Conservation (phyloP, 2,888 invertebrate species). For the Pandemis corylana region DNA sequence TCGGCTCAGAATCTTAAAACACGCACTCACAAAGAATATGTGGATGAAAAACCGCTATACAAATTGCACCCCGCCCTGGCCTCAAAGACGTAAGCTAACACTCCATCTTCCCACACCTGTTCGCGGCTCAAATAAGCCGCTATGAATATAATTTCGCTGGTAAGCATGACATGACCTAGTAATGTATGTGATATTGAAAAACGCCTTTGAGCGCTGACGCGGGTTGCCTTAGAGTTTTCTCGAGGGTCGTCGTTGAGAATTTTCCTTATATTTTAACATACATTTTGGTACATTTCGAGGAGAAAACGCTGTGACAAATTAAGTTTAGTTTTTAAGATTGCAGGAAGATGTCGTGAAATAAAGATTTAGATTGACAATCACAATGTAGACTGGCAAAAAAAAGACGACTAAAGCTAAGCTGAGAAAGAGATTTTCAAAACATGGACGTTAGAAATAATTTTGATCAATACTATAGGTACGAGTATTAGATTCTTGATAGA, state of each 20-base stretch:
- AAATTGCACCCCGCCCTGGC: constrained; percentile 41
- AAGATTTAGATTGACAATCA: too few relatives aligned
- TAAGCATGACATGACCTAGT: constrained; percentile 35
- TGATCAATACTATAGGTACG: too few relatives aligned
- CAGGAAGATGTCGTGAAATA: too few relatives aligned
- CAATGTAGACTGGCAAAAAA: too few relatives aligned
- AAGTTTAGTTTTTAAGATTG: too few relatives aligned
- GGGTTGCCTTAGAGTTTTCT: constrained; percentile 24
- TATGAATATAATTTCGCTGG: constrained; percentile 28
- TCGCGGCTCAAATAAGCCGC: constrained; percentile 16
- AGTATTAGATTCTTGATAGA: too few relatives aligned
- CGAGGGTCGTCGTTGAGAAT: constrained; percentile 3
- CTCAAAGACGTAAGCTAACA: constrained; percentile 65
- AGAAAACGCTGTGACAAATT: too few relatives aligned
- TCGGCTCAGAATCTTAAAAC: neutral
- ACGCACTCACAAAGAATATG: neutral
- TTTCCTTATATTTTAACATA: too few relatives aligned
- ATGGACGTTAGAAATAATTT: too few relatives aligned
- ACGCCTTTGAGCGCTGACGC: constrained; percentile 25
- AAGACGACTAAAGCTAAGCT: too few relatives aligned
- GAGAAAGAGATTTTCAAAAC: too few relatives aligned
- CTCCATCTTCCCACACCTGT: constrained; percentile 53
- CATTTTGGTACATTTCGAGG: too few relatives aligned
- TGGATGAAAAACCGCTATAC: constrained; percentile 41
- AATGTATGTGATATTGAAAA: constrained; percentile 39